Percentiles rank a stretch among this genome's conserved stretches.
Evolutionary conservation across 2,888 invertebrate genomes (phyloP).

Genomic region (Chrysodeixis includens): DNA sequence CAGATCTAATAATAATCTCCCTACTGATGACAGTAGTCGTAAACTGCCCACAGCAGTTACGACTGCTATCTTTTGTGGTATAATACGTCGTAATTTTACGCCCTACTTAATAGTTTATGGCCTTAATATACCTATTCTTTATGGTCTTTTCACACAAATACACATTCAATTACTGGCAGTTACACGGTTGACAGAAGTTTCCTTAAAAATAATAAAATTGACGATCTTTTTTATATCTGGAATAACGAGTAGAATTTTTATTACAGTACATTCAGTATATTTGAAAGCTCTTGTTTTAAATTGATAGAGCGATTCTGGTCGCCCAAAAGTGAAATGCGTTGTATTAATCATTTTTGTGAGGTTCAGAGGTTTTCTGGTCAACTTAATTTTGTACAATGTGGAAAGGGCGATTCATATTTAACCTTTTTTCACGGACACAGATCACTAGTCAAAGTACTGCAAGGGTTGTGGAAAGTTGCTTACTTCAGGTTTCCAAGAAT

Average conservation of each 20-base stretch:
- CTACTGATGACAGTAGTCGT: slow-evolving; percentile 21
- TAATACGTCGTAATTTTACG: slow-evolving; percentile 34
- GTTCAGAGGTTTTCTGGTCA: slow-evolving; percentile 14
- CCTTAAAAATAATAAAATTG: not conserved
- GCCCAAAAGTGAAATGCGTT: too few relatives aligned
- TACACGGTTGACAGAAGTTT: not conserved
- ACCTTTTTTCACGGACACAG: slow-evolving; percentile 25
- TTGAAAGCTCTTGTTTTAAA: too few relatives aligned
- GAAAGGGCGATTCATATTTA: slow-evolving; percentile 31
- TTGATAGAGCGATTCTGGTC: too few relatives aligned
- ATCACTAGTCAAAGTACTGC: slow-evolving; percentile 46
- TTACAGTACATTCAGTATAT: not conserved
- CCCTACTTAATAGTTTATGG: slow-evolving; percentile 38
- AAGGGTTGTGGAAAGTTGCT: slow-evolving; percentile 8
- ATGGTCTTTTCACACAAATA: slow-evolving; percentile 22
- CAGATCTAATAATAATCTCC: not conserved
- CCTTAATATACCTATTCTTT: slow-evolving; percentile 42
- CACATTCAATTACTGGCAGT: not conserved
- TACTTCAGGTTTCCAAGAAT: not conserved
- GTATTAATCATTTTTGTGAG: not conserved
- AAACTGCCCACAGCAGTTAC: slow-evolving; percentile 26
- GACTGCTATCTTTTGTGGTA: slow-evolving; percentile 28
- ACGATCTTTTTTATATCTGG: not conserved
- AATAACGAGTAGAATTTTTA: not conserved
- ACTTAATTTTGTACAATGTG: slow-evolving; percentile 7